Evolutionary conservation across 2,797 vertebrate species (phyloP), one percentile per base, ranked within the genome.

Genomic region (Sebastes diaconus): DNA sequence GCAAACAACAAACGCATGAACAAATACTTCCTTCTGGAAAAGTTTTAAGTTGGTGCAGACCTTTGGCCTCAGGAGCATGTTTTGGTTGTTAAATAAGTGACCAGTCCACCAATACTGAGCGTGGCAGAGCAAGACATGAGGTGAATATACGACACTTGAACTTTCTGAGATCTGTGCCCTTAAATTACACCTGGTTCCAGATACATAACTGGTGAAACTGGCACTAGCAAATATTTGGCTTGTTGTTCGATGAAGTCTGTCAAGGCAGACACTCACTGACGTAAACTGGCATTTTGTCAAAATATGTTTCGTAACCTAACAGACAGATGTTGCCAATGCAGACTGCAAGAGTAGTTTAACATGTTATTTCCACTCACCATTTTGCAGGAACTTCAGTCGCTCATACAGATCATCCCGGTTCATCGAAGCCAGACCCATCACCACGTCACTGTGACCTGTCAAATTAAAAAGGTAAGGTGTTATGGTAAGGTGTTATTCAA

Each of bases 381-480:
- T 96, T 86, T 99, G 98, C 68, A 99, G 93, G 93, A 96, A 98
- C 68, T 95, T 97, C 36, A 99, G 96, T 46, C 87, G 95, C 3
- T 97, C 86, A 0, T 97, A 90, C 30, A 99, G 91, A 7, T 95
- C 93, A 0, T 97, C 95, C 10, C 88, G 86, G 73, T 95, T 98
- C 8, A 97, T 67, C 0, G 98, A 99, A 57, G 97, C 94, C 80
- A 99, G 91, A 4, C 98, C 98, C 97, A 99, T 97, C 1, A 99
- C 94, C 24, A 98, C 97, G 55, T 99, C 98, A 32, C 96, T 97
- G 88, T 99, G 98, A 32, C 98, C 98, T 99, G 72, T 55, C 34
- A 79, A 88, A 88, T 10, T 8, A 32, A 59, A 80, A 18, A 42
- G 3, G 42, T 46, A 46, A 1, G 3, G 42, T 46, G 42, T 42